Evolutionary conservation across 2,797 vertebrate genomes (phyloP).

Genomic region (Tinamus major): DNA sequence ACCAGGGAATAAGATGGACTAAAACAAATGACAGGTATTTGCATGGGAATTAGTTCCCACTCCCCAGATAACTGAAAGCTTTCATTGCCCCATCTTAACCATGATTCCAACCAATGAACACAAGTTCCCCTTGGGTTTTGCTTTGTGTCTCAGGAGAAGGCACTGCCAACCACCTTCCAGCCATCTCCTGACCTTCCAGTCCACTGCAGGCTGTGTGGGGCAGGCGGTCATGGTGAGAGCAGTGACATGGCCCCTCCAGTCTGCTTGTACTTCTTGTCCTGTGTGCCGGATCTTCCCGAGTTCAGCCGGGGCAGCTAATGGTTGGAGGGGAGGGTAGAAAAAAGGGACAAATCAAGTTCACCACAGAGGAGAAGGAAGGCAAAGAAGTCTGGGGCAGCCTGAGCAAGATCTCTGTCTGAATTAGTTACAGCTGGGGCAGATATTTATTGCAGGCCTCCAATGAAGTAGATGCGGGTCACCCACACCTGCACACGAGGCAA

Average conservation of each 20-base stretch:
- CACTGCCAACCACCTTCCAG: background rate
- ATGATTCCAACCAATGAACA: no score
- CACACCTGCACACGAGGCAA: rapidly evolving
- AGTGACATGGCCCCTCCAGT: background rate
- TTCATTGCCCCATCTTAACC: background rate
- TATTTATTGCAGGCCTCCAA: background rate
- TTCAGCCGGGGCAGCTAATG: background rate
- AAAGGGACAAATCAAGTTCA: rapidly evolving
- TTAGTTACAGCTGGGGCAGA: no score
- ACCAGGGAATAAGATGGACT: background rate
- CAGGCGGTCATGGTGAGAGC: no score
- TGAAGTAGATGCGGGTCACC: background rate
- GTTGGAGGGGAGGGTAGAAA: background rate
- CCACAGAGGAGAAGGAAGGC: background rate
- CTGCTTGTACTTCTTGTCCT: background rate
- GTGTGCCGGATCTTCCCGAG: background rate
- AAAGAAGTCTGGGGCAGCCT: background rate
- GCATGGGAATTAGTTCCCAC: background rate
- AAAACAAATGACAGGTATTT: background rate
- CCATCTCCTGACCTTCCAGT: no score
- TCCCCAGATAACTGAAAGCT: background rate
- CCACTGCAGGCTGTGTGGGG: background rate
- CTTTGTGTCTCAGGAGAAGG: background rate
- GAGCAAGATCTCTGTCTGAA: background rate
- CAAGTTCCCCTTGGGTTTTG: rapidly evolving